Base-by-base conservation (phyloP, 2,888 invertebrate species). In the Xiphydria camelus region DNA sequence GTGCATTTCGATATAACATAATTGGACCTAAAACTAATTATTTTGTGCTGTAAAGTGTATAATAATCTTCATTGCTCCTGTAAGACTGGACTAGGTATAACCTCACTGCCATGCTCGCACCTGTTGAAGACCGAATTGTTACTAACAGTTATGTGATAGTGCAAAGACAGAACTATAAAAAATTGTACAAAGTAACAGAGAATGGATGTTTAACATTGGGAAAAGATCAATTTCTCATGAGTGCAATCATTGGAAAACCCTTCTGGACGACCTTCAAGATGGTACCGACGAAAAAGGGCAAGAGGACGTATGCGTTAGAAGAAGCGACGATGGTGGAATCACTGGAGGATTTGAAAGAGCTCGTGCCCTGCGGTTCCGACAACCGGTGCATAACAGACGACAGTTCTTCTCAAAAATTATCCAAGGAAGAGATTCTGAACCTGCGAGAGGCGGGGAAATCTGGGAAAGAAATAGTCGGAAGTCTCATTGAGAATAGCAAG, bases 401-500 rank as follows among this genome's bases (percentile, higher is more conserved):
- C 67, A 86, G 87, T 9, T 82, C 78, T 20, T 93, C 94, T 0
- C 96, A 97, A 77, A 84, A 85, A 51, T 76, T 97, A 4, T 86
- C 89, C 1, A 85, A 87, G 21, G 86, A 89, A 38, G 91, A 95
- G 66, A 95, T 97, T 39, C 82, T 85, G 47, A 83, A 84, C 40
- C 76, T 97, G 41, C 86, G 88, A 59, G 86, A 86, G 45, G 85
- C 87, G 56, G 88, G 91, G 19, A 78, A 83, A 15, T 86, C 87
- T 49, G 91, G 92, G 0, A 85, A 85, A 12, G 88, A 89, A 64
- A 93, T 97, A 55, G 87, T 97, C 4, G 89, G 85, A 51, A 88
- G 89, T 41, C 80, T 98, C 9, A 89, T 97, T 37, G 89, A 88
- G 50, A 95, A 95, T 70, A 97, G 95, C 10, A 88, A 86, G 56